These are phyloP conservation scores for Poeciliopsis occidentalis DNA, from an alignment of 2,113 vertebrate species.

Conservation along the genomic window DNA sequence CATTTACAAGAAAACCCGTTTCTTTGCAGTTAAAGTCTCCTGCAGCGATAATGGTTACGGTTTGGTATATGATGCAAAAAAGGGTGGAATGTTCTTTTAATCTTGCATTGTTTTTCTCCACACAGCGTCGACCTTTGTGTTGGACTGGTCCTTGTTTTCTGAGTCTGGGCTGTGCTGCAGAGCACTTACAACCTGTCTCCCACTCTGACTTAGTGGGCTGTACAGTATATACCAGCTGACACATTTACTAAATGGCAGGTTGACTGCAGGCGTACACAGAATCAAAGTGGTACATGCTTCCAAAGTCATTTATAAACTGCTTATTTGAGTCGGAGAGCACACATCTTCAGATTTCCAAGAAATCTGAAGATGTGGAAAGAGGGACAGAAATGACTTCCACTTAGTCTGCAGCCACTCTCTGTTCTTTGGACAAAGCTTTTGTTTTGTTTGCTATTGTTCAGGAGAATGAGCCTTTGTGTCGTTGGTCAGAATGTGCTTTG, in stretches of 20 bases:
- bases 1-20: not conserved
- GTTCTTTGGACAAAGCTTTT: not conserved
- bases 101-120: not conserved
- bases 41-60: not conserved
- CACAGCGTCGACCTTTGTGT: not conserved
- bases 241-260: not conserved
- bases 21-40: not conserved
- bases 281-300: not conserved
- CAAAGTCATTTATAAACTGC: not conserved
- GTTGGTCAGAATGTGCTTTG: not conserved
- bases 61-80: not conserved
- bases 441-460: not conserved
- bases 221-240: not conserved
- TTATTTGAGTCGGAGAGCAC: not conserved
- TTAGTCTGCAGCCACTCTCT: not conserved
- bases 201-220: not conserved
- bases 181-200: not conserved
- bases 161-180: not conserved
- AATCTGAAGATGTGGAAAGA: not conserved
- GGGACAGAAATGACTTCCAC: not conserved
- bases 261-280: not conserved
- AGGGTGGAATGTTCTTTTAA: not conserved
- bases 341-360: not conserved
- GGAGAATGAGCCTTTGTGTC: not conserved
- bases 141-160: not conserved